Evolutionary conservation across 2,797 vertebrate genomes (phyloP).

Genomic region (Meda fulgida): DNA sequence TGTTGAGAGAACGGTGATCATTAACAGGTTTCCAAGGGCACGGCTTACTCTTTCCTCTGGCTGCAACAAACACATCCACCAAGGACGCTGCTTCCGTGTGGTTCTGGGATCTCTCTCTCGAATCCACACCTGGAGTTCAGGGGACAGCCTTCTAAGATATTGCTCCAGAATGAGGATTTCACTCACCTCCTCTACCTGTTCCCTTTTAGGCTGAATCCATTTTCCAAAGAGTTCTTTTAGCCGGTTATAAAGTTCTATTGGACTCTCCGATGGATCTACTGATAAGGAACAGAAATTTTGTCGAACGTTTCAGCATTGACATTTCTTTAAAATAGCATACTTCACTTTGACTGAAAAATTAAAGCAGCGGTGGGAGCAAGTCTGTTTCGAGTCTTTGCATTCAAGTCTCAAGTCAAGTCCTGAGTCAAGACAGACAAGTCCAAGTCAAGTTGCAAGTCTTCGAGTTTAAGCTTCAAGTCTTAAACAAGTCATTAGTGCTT

Average conservation of each 20-base stretch:
- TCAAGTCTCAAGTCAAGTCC: too few species aligned
- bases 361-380: too few species aligned
- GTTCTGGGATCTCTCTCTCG: background rate
- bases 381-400: too few species aligned
- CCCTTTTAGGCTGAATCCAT: background rate
- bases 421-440: too few species aligned
- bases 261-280: background rate
- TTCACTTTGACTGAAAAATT: background rate
- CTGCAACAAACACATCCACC: background rate
- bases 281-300: background rate
- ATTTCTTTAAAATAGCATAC: too few species aligned
- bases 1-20: too few species aligned
- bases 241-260: background rate
- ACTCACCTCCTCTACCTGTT: too few species aligned
- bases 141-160: background rate
- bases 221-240: background rate
- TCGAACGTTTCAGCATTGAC: background rate
- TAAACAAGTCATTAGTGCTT: too few species aligned
- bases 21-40: background rate
- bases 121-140: constrained; percentile 1
- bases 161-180: background rate
- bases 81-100: too few species aligned
- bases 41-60: too few species aligned
- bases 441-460: too few species aligned
- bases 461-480: too few species aligned